Percentiles rank a stretch among this genome's conserved stretches.
phyloP scores from a whole-genome alignment of 2,797 vertebrate genomes.

The Tragelaphus oryx region DNA sequence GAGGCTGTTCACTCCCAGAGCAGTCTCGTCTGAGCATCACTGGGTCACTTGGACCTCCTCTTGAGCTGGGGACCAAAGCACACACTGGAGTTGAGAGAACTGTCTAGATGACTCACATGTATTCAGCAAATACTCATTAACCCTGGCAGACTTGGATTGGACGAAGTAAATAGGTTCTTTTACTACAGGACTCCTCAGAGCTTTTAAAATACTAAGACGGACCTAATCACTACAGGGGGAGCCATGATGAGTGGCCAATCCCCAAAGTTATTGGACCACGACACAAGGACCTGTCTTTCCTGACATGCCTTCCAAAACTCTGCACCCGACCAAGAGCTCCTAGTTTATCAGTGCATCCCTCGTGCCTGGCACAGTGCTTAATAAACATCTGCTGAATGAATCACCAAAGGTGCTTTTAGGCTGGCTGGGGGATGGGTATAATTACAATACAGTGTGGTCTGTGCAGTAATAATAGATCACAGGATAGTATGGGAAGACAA shows the following conservation, averaged over 20 bases:
- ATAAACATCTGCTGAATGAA: not conserved
- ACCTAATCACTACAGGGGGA: not conserved
- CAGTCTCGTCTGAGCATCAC: slow-evolving; percentile 18
- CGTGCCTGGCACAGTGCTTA: not conserved
- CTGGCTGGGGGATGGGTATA: not conserved
- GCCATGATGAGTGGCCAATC: not conserved
- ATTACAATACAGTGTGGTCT: not conserved
- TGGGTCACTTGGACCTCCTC: slow-evolving; percentile 2
- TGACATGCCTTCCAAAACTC: not conserved
- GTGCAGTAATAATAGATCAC: not conserved
- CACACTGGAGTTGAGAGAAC: not conserved
- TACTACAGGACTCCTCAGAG: not conserved
- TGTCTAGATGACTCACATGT: not conserved
- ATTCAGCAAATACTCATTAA: not conserved
- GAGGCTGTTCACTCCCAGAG: not conserved
- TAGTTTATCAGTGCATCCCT: not conserved
- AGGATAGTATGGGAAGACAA: not conserved
- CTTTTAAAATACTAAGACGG: slow-evolving; percentile 32
- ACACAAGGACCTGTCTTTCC: not conserved
- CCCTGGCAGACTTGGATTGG: not conserved
- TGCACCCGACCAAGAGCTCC: not conserved
- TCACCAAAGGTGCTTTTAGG: not conserved
- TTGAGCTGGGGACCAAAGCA: slow-evolving; percentile 61
- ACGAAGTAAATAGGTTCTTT: not conserved
- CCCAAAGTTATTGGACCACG: not conserved